Evolutionary conservation across 2,113 vertebrate genomes (phyloP), one percentile per base, ranked within the genome.

Genomic region (Mormyrus iriodes): DNA sequence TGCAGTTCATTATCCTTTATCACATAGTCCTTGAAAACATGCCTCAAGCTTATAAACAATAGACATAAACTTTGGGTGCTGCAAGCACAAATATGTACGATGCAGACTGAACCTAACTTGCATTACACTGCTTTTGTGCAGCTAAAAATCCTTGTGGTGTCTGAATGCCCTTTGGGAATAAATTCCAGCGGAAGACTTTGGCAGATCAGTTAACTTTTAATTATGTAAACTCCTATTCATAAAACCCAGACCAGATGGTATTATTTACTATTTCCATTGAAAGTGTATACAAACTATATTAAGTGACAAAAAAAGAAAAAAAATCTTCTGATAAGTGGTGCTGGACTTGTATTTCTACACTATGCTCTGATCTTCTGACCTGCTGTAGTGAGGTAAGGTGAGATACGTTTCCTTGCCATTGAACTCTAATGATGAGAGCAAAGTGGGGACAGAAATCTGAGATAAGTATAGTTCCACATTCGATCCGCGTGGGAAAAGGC

Each of bases 351-450:
- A 13, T 89, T 65, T 76, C 83, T 52, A 12, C 24, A 73, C 31
- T 76, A 19, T 42, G 85, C 61, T 87, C 46, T 58, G 88, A 89
- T 58, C 24, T 89, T 85, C 79, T 19, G 58, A 21, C 49, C 53
- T 48, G 49, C 76, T 58, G 8, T 55, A 44, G 35, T 61, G 35
- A 55, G 76, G 79, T 83, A 48, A 84, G 73, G 88, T 69, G 49
- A 53, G 88, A 89, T 55, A 89, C 24, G 49, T 58, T 89, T 89
- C 49, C 88, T 83, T 89, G 88, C 84, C 76, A 89, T 17, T 12
- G 87, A 51, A 27, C 69, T 49, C 73, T 79, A 69, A 53, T 44
- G 88, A 88, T 88, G 88, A 27, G 73, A 55, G 89, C 46, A 86
- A 76, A 42, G 84, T 42, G 85, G 31, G 35, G 48, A 21, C 48